These are phyloP conservation scores for Lypha dubia DNA, from an alignment of 2,888 invertebrate genomes.

Conservation along the genomic window DNA sequence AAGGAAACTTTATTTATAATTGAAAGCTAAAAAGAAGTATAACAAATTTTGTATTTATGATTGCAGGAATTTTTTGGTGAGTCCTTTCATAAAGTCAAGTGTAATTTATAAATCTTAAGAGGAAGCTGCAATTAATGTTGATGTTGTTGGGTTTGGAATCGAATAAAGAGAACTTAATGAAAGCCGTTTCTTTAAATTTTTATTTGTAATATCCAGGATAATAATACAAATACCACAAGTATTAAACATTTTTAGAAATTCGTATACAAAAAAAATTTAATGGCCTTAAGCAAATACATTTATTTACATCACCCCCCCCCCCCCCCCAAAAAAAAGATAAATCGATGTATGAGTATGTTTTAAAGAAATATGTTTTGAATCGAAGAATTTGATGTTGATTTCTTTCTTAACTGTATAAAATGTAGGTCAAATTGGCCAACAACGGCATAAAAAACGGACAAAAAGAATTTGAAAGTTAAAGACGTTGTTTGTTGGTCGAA, in stretches of 20 bases:
- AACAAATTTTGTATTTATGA: not conserved
- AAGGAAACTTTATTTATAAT: not conserved
- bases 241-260: not conserved
- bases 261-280: not conserved
- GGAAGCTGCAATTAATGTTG: no score
- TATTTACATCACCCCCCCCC: constrained; percentile 3
- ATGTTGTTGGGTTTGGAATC: no score
- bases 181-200: no score
- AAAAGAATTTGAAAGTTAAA: constrained; percentile 45
- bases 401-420: constrained; percentile 67
- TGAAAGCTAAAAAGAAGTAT: not conserved
- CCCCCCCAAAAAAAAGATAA: constrained; percentile 11
- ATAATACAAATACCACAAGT: no score
- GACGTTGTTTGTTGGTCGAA: constrained; percentile 19
- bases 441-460: constrained; percentile 2
- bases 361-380: constrained; percentile 54
- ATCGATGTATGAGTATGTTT: constrained; percentile 27
- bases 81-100: no score
- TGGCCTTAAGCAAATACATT: not conserved
- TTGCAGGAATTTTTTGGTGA: not conserved
- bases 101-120: no score
- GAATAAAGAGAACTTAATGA: no score
- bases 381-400: constrained; percentile 59
- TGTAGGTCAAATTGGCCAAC: constrained; percentile 58
- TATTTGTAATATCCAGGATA: no score